A percentile compares a stretch with the other conserved stretches of the same genome.
phyloP scores from a whole-genome alignment of 2,888 invertebrate species.

The Craniophora ligustri region DNA sequence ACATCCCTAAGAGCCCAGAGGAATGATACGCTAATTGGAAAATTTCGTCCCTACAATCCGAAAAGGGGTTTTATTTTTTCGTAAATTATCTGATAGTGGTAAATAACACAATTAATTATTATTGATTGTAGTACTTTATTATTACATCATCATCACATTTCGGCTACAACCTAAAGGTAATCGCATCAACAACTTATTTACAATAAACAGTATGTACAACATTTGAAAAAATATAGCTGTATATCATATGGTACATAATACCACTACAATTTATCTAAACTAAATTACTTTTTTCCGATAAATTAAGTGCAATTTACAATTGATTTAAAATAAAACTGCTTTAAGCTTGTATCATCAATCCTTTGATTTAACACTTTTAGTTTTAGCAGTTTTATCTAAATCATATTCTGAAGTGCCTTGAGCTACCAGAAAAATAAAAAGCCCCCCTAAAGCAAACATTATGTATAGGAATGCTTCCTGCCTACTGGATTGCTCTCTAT shows the following conservation, averaged over 20 bases:
- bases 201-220: constrained; percentile 64
- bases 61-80: too few relatives aligned
- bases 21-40: too few relatives aligned
- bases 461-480: constrained; percentile 71
- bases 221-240: constrained; percentile 25
- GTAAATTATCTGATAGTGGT: too few relatives aligned
- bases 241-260: constrained; percentile 7
- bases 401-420: constrained; percentile 75
- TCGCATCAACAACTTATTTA: constrained; percentile 59
- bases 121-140: constrained; percentile 17
- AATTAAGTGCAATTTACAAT: background rate
- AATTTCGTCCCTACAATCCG: too few relatives aligned
- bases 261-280: constrained; percentile 9
- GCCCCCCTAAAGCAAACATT: constrained; percentile 58
- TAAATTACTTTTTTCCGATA: constrained; percentile 14
- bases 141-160: constrained; percentile 61
- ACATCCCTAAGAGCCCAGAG: too few relatives aligned
- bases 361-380: background rate
- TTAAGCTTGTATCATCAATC: constrained; percentile 1
- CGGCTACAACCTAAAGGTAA: constrained; percentile 49
- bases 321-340: background rate
- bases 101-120: constrained; percentile 5
- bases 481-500: constrained; percentile 38
- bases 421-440: constrained; percentile 64
- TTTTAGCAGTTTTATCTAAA: constrained; percentile 38